phyloP scores from a whole-genome alignment of 2,797 vertebrate species.

The Orientallactaga sibirica region DNA sequence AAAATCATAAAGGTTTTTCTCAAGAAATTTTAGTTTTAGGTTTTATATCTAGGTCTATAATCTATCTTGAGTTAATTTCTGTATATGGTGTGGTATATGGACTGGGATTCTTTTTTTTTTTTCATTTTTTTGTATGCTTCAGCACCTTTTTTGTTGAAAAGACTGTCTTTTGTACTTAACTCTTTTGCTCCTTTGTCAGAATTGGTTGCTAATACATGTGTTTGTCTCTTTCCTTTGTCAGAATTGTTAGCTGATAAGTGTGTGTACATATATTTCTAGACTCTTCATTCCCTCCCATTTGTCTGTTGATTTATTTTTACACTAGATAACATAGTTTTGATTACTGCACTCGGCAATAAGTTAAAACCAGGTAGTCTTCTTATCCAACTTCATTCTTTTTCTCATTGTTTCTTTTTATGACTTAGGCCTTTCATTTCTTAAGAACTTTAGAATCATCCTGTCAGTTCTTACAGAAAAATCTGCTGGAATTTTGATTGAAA shows the following conservation, averaged over 20 bases:
- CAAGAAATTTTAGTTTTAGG: background rate
- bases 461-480: background rate
- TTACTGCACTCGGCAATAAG: background rate
- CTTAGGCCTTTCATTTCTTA: background rate
- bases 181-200: background rate
- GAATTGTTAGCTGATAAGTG: background rate
- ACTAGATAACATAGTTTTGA: background rate
- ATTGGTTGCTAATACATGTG: background rate
- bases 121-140: background rate
- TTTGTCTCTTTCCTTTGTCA: background rate
- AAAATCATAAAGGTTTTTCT: background rate
- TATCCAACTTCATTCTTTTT: background rate
- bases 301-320: background rate
- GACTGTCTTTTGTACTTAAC: background rate
- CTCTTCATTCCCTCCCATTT: background rate
- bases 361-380: conserved; percentile 25
- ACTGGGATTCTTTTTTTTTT: background rate
- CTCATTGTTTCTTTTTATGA: background rate
- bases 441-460: background rate
- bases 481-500: background rate
- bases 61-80: background rate
- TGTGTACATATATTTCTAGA: background rate
- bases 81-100: background rate
- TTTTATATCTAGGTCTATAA: background rate
- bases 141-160: background rate